phyloP scores from a whole-genome alignment of 2,797 vertebrate species.

The Hozukius guyotensis region DNA sequence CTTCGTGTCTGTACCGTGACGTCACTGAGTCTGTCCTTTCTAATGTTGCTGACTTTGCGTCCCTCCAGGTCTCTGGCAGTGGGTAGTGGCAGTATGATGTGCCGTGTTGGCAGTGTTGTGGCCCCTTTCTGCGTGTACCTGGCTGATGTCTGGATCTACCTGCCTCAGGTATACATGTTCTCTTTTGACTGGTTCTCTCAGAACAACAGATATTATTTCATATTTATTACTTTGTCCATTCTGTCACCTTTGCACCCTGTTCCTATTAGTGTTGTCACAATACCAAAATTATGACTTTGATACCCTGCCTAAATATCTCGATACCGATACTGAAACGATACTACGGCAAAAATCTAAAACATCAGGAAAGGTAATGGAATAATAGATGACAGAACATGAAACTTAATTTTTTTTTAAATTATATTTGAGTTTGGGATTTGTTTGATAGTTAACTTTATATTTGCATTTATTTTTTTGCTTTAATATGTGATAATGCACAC shows the following conservation, averaged over 20 bases:
- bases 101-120: slow-evolving; percentile 89
- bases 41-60: neutral
- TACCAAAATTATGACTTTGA: too few species aligned
- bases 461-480: too few species aligned
- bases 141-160: slow-evolving; percentile 87
- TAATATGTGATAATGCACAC: too few species aligned
- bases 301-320: too few species aligned
- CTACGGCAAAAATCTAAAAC: too few species aligned
- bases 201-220: neutral
- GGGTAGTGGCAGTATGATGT: slow-evolving; percentile 94
- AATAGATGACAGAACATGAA: too few species aligned
- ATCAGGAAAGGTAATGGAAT: too few species aligned
- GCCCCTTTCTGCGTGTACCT: slow-evolving; percentile 91
- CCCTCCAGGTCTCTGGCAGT: slow-evolving; percentile 88
- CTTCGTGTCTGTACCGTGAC: neutral
- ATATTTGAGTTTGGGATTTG: too few species aligned
- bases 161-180: slow-evolving; percentile 85
- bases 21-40: neutral
- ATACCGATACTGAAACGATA: too few species aligned
- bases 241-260: neutral
- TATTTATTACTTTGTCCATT: neutral
- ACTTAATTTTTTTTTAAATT: too few species aligned
- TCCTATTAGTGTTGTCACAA: neutral
- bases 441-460: too few species aligned
- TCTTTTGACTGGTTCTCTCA: neutral